These are phyloP conservation scores for Actenoides hombroni DNA, from an alignment of 2,113 vertebrate species.

Conservation along the genomic window DNA sequence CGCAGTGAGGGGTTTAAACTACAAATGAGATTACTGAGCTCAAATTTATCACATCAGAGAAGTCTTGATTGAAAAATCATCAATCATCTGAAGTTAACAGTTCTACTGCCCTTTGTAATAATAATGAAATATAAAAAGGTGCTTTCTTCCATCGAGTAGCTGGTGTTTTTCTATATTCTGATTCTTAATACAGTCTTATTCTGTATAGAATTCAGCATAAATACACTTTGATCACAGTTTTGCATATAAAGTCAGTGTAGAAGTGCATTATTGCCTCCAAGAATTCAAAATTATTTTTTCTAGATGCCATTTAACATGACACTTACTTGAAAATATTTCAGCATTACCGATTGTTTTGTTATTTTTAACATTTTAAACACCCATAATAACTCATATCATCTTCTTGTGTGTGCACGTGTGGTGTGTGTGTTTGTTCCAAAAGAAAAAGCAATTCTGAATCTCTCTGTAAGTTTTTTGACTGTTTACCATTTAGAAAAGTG, in stretches of 20 bases:
- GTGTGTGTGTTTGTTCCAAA: background rate
- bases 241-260: background rate
- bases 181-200: background rate
- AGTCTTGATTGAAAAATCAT: background rate
- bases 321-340: background rate
- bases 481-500: background rate
- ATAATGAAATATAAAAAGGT: background rate
- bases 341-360: background rate
- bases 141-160: background rate
- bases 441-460: background rate
- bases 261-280: background rate
- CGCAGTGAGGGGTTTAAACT: background rate
- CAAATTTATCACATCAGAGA: background rate
- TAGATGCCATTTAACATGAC: background rate
- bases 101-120: background rate
- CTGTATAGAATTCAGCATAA: background rate
- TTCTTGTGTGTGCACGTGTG: background rate
- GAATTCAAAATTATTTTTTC: background rate
- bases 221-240: background rate
- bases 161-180: background rate
- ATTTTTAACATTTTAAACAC: background rate
- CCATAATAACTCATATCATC: background rate
- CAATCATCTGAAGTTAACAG: background rate
- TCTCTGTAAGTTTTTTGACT: background rate
- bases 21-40: background rate